Evolutionary conservation across 1,140 invertebrate genomes (phyloP), one percentile per base, ranked within the genome.

Genomic region (Teleogryllus occipitalis): DNA sequence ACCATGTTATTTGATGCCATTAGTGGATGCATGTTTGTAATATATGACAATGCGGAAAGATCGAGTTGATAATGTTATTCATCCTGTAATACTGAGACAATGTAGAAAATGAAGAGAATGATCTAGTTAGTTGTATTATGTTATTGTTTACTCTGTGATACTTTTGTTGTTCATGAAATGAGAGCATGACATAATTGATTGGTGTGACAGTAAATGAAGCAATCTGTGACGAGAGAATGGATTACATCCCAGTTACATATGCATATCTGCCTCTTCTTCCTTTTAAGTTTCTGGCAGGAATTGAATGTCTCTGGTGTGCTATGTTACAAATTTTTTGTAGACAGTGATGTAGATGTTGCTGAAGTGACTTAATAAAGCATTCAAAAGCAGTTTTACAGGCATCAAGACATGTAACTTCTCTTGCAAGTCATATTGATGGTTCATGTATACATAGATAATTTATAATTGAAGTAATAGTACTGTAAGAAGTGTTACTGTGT

Each of bases 101-200:
- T 65, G 54, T 65, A 65, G 54, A 65, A 65, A 14, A 65, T 65
- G 54, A 65, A 39, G 54, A 65, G 18, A 65, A 65, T 65, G 54
- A 65, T 18, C 10, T 65, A 65, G 54, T 10, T 65, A 65, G 18
- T 65, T 18, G 18, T 65, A 65, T 65, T 65, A 65, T 65, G 54
- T 65, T 65, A 65, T 65, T 65, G 54, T 65, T 65, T 65, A 65
- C 54, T 65, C 54, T 65, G 54, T 65, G 54, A 65, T 65, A 65
- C 10, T 65, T 65, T 65, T 65, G 54, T 65, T 65, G 54, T 65
- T 65, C 18, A 65, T 65, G 3, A 65, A 65, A 39, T 39, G 54
- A 65, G 54, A 65, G 54, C 54, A 65, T 65, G 54, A 18, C 54
- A 65, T 65, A 14, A 14, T 65, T 65, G 54, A 65, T 65, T 65